Evolutionary conservation across 2,113 vertebrate genomes (phyloP).

Genomic region (Dicaeum eximium): DNA sequence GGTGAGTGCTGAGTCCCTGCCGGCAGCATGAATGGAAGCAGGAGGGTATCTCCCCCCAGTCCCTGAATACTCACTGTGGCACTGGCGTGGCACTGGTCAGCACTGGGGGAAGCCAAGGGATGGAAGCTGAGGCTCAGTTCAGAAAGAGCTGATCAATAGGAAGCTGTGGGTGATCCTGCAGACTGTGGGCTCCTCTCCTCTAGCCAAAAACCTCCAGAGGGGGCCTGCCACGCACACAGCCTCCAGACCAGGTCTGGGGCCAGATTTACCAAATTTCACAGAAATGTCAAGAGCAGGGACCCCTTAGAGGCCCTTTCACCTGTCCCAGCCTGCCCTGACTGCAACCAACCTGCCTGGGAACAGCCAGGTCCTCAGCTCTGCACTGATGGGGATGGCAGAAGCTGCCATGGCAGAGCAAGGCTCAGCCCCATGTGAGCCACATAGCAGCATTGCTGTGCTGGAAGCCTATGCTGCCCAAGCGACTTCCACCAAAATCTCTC

Average conservation of each 20-base stretch:
- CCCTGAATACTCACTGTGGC: background rate
- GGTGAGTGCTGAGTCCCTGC: background rate
- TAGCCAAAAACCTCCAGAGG: background rate
- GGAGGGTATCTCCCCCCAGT: background rate
- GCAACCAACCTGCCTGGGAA: background rate
- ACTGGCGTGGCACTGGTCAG: background rate
- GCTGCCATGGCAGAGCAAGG: accelerated
- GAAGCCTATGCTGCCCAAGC: accelerated
- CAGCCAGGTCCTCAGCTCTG: background rate
- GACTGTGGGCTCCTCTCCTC: background rate
- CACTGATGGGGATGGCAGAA: background rate
- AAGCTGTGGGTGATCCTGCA: background rate
- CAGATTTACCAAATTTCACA: background rate
- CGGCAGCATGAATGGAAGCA: background rate
- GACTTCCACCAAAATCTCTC: background rate
- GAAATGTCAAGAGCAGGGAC: background rate
- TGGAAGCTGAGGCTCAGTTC: background rate
- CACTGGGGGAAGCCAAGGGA: background rate
- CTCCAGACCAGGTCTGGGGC: background rate
- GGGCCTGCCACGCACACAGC: background rate
- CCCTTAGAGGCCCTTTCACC: background rate
- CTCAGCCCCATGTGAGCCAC: accelerated
- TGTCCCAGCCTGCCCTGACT: background rate
- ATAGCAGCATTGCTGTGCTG: background rate
- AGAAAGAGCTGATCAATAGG: background rate